Evolutionary conservation across 2,888 invertebrate genomes (phyloP), one percentile per base, ranked within the genome.

Genomic region (Chironomus riparius): DNA sequence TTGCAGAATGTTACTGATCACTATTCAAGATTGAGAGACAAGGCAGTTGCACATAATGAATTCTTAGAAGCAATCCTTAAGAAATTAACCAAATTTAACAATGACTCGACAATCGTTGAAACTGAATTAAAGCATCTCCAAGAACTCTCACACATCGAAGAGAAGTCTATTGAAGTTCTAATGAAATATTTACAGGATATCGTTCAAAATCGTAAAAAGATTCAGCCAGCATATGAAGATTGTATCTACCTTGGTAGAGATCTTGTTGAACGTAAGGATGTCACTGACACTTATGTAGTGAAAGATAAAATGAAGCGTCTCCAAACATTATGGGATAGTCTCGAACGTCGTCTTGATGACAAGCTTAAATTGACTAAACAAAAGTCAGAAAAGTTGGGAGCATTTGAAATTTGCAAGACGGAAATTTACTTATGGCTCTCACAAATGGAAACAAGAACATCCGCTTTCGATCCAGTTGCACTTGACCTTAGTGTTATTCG

Each of bases 251-350:
- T 88, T 78, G 95, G 95, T 75, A 94, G 92, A 81, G 90, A 90
- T 74, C 85, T 96, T 76, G 88, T 95, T 73, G 85, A 90, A 10
- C 91, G 92, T 85, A 93, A 94, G 79, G 95, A 96, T 80, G 92
- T 95, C 68, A 94, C 95, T 0, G 96, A 96, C 81, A 93, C 93
- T 0, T 91, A 90, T 56, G 88, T 88, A 2, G 89, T 95, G 7
- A 87, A 94, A 47, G 96, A 96, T 82, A 90, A 91, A 79, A 90
- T 96, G 81, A 95, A 94, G 86, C 88, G 90, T 2, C 85, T 97
- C 78, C 96, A 97, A 84, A 90, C 90, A 78, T 92, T 91, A 80
- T 97, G 97, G 97, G 90, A 92, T 71, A 95, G 95, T 81, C 88
- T 97, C 79, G 92, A 91, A 80, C 88, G 89, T 18, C 85, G 92